Base-by-base conservation (phyloP, 2,888 invertebrate species). In the Andricus quercusramuli region DNA sequence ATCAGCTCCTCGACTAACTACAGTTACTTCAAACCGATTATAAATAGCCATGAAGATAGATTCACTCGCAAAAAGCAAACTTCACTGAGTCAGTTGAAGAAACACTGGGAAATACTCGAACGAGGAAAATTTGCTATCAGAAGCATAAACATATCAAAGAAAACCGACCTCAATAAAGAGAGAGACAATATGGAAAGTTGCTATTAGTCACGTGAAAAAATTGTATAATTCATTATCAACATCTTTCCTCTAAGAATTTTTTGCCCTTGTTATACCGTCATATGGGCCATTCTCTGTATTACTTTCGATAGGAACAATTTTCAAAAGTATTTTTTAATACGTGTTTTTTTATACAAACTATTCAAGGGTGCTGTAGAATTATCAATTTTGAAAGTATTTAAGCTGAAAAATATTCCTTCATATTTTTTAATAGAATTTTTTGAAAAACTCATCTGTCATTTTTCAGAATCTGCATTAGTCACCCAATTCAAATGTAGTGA, bases 21-120 rank as follows among this genome's bases (percentile, higher is more conserved):
- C 51, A 70, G 70, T 51, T 70, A 70, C 29, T 25, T 70, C 68
- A 70, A 32, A 70, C 70, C 70, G 51, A 70, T 70, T 70, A 70
- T 70, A 70, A 70, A 70, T 70, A 70, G 56, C 67, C 47, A n/a
- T 70, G 25, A 51, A 70, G 70, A 37, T 37, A 70, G 51, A 32
- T 32, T 70, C 51, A 56, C 70, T 25, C 51, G 51, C 25, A 20
- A 32, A 70, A 47, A 25, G 51, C 29, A 70, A 70, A 70, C 70
- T 70, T 70, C 20, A n/a, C 9, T 66, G n/a, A 66, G 37, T 41
- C 41, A 66, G 37, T 37, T 17, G 20, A 66, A 66, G 17, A 66
- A 37, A 11, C n/a, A 37, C n/a, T 41, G 37, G 66, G 37, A 41
- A 66, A 41, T 37, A 66, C 9, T 32, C 37, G n/a, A 37, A 66